These are phyloP conservation scores for Enoplolaimus lenunculus DNA, from an alignment of 2,888 invertebrate species.

Conservation along the genomic window DNA sequence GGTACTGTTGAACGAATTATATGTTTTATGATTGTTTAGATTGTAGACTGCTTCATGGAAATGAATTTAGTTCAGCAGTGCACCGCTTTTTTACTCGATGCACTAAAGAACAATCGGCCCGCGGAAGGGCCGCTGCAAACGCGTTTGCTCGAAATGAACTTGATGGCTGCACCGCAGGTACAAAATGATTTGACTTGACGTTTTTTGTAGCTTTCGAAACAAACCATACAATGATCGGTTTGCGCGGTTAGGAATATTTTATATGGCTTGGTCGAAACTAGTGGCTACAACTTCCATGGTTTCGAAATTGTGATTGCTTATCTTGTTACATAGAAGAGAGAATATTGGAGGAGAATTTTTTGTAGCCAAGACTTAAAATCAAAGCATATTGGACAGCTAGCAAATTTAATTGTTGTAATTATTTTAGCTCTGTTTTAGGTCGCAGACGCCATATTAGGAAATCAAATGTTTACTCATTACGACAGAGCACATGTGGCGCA, in stretches of 20 bases:
- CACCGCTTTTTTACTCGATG: slow-evolving; percentile 90
- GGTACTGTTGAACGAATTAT: too few species aligned
- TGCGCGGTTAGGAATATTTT: too few species aligned
- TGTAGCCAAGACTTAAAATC: too few species aligned
- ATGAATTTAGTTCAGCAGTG: slow-evolving; percentile 98
- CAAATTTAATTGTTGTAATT: not conserved
- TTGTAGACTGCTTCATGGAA: slow-evolving; percentile 99
- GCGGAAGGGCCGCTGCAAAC: slow-evolving; percentile 93
- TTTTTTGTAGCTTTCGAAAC: too few species aligned
- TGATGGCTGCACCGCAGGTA: slow-evolving; percentile 87
- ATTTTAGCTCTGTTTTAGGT: slow-evolving; percentile 48
- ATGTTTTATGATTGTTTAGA: slow-evolving; percentile 49
- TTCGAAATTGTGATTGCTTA: too few species aligned
- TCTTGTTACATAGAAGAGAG: too few species aligned
- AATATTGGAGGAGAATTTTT: too few species aligned
- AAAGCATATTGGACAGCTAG: not conserved
- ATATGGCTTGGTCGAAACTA: too few species aligned
- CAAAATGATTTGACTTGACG: too few species aligned
- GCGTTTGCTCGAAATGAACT: slow-evolving; percentile 89
- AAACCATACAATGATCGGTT: too few species aligned
- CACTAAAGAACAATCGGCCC: slow-evolving; percentile 87
- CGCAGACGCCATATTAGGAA: slow-evolving; percentile 94
- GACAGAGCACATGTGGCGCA: slow-evolving; percentile 95
- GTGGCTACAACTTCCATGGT: too few species aligned
- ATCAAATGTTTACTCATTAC: slow-evolving; percentile 99